These are phyloP conservation scores for Galaxias olidus DNA, from an alignment of 2,797 vertebrate genomes.

Conservation along the genomic window DNA sequence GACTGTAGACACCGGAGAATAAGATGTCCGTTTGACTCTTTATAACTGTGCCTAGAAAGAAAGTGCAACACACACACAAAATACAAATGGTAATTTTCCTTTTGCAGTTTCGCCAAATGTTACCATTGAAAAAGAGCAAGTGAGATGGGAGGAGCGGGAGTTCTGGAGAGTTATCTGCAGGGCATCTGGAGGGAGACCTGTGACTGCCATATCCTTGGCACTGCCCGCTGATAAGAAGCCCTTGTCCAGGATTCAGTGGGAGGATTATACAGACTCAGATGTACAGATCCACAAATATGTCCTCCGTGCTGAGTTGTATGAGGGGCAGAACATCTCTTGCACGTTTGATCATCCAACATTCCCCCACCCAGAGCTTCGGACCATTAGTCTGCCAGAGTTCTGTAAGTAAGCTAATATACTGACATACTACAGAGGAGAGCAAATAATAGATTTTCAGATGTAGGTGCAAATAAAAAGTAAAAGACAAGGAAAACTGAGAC, in stretches of 20 bases:
- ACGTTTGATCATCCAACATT: slow-evolving; percentile 66
- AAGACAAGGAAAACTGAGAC: neutral
- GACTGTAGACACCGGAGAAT: slow-evolving; percentile 11
- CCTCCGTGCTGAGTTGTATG: slow-evolving; percentile 47
- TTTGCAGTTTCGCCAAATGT: slow-evolving; percentile 65
- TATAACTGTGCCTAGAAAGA: slow-evolving; percentile 43
- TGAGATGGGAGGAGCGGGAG: slow-evolving; percentile 52
- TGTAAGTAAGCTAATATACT: too few relatives aligned
- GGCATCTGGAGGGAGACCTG: slow-evolving; percentile 72
- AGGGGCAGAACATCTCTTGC: slow-evolving; percentile 67
- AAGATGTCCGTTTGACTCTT: slow-evolving; percentile 49
- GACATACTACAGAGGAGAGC: too few relatives aligned
- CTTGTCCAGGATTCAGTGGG: slow-evolving; percentile 17
- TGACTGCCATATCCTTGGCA: slow-evolving; percentile 64
- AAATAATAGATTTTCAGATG: too few relatives aligned
- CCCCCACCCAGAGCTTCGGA: slow-evolving; percentile 35
- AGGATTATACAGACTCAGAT: slow-evolving; percentile 29
- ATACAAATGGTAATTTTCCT: slow-evolving; percentile 28
- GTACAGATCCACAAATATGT: slow-evolving; percentile 41
- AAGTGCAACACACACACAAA: too few relatives aligned
- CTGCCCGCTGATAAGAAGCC: slow-evolving; percentile 36
- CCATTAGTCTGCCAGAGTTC: slow-evolving; percentile 58
- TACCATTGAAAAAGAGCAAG: slow-evolving; percentile 60
- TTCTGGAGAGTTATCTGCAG: slow-evolving; percentile 71
- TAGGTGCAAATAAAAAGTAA: too few relatives aligned